Evolutionary conservation across 2,113 vertebrate species (phyloP).

Genomic region (Clinocottus analis): DNA sequence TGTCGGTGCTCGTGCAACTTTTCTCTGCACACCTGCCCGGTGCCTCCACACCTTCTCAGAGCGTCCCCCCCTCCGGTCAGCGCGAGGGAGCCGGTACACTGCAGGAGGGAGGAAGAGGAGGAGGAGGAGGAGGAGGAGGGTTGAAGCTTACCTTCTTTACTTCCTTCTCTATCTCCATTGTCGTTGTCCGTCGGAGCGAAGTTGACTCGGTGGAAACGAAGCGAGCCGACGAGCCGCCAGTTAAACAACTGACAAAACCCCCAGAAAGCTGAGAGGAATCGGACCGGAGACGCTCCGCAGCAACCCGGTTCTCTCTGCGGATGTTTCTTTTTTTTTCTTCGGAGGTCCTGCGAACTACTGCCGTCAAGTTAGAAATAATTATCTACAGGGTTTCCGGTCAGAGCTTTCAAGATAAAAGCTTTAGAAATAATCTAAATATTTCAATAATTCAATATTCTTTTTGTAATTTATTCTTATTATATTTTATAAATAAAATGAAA

Average conservation of each 20-base stretch:
- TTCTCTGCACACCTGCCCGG: constrained; percentile 51
- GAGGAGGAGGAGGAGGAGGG: no score
- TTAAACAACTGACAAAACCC: not conserved
- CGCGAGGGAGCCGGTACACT: not conserved
- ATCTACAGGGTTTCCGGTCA: not conserved
- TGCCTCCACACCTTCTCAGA: constrained; percentile 59
- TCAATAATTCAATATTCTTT: no score
- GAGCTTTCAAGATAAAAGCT: constrained; percentile 32
- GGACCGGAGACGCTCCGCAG: not conserved
- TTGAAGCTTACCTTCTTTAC: constrained; percentile 77
- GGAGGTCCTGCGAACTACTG: not conserved
- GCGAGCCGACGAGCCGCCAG: not conserved
- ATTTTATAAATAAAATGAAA: no score
- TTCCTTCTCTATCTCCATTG: constrained; percentile 83
- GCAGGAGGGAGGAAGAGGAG: no score
- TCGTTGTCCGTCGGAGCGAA: not conserved
- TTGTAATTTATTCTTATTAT: no score
- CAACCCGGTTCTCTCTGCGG: not conserved
- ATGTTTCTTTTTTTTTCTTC: not conserved
- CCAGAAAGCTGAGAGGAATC: not conserved
- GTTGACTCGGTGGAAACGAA: not conserved
- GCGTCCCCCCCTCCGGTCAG: constrained; percentile 50
- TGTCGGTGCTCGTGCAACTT: not conserved
- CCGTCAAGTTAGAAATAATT: fast-evolving
- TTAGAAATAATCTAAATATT: no score